These are phyloP conservation scores for Diceros bicornis DNA, from an alignment of 2,797 vertebrate genomes.

Conservation along the genomic window DNA sequence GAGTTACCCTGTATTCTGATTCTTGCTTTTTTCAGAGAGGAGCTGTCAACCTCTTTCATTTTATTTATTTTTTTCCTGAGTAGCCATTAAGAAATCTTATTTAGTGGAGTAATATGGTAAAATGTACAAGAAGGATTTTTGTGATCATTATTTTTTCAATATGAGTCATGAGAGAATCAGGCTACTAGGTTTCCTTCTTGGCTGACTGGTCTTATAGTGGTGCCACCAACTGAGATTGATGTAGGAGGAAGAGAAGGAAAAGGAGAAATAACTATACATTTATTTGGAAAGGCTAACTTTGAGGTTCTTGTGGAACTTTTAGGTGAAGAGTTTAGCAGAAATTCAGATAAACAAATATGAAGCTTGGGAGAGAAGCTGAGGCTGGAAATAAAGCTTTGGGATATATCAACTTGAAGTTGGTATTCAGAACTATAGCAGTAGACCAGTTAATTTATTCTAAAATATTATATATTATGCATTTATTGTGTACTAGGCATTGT, in stretches of 20 bases:
- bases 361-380: background rate
- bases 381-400: background rate
- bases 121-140: background rate
- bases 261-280: background rate
- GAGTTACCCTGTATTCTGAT: background rate
- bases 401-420: background rate
- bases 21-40: background rate
- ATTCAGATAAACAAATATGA: constrained; percentile 1
- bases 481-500: background rate
- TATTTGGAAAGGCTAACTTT: background rate
- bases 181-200: background rate
- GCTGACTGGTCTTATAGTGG: background rate
- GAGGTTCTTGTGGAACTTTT: background rate
- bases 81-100: background rate
- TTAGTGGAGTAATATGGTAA: background rate
- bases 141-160: background rate
- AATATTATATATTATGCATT: background rate
- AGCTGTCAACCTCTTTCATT: background rate
- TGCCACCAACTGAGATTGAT: background rate
- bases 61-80: background rate
- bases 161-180: background rate
- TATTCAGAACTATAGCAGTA: background rate
- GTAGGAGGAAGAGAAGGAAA: background rate
- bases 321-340: background rate
- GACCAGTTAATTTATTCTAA: background rate